Evolutionary conservation across 2,113 vertebrate species (phyloP).

Genomic region (Leptobrachium leishanense): DNA sequence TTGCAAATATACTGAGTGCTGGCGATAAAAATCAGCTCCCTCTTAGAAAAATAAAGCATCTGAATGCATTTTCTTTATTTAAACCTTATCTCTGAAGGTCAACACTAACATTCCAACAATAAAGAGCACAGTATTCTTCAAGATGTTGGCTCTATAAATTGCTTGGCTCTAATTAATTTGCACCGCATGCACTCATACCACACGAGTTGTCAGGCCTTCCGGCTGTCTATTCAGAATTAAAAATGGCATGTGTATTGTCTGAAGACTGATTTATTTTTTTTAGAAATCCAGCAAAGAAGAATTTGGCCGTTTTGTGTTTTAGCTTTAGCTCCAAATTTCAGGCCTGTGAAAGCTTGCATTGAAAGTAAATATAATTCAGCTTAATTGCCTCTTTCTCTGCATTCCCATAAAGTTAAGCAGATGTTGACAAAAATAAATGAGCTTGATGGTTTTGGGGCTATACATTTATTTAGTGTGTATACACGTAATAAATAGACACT

Average conservation of each 20-base stretch:
- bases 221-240: conserved; percentile 30
- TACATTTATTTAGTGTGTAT: too few species aligned
- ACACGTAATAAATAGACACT: too few species aligned
- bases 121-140: conserved; percentile 52
- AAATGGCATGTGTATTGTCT: conserved; percentile 46
- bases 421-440: not conserved
- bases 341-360: too few species aligned
- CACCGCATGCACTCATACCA: conserved; percentile 21
- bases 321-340: too few species aligned
- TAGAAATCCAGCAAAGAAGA: conserved; percentile 6
- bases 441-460: not conserved
- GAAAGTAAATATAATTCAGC: not conserved
- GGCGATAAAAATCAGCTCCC: conserved; percentile 67
- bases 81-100: conserved; percentile 64
- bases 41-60: conserved; percentile 54
- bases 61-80: conserved; percentile 61
- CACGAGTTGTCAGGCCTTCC: conserved; percentile 30
- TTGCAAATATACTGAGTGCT: conserved; percentile 57
- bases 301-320: not conserved
- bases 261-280: conserved; percentile 47
- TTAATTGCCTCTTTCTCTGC: not conserved
- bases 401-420: not conserved
- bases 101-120: conserved; percentile 57
- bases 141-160: conserved; percentile 54
- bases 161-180: conserved; percentile 55